Percentiles rank a stretch among this genome's conserved stretches.
Conservation (phyloP, 2,888 invertebrate species). For the Heliconius ethilla region DNA sequence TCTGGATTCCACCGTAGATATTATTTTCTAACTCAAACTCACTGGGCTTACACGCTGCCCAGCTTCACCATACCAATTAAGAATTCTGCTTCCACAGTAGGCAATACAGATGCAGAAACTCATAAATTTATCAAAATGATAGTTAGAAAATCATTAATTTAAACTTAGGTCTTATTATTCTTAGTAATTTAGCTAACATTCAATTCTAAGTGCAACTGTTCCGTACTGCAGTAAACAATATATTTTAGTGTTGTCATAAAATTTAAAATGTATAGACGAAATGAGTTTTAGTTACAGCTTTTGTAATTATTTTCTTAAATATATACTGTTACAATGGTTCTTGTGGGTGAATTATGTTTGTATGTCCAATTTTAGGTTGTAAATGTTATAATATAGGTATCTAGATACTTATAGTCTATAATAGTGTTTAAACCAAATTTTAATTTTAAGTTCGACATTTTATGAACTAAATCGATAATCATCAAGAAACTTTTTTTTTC, state of each 20-base stretch:
- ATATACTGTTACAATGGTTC: neutral
- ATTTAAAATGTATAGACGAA: neutral
- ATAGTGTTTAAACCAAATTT: too few relatives aligned
- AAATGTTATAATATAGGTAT: neutral
- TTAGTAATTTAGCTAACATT: conserved; percentile 18
- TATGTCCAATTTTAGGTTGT: neutral
- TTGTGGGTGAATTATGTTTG: neutral
- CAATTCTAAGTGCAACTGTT: conserved; percentile 4
- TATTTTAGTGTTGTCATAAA: conserved; percentile 11
- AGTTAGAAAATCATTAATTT: conserved; percentile 22
- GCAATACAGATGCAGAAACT: conserved; percentile 13
- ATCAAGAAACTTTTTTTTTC: too few relatives aligned
- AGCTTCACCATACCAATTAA: conserved; percentile 5
- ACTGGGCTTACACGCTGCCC: neutral
- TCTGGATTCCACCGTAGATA: neutral
- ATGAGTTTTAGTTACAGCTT: neutral
- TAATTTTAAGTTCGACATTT: too few relatives aligned
- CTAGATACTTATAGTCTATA: too few relatives aligned
- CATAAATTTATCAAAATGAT: conserved; percentile 30
- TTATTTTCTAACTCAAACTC: neutral
- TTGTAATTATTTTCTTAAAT: conserved; percentile 7
- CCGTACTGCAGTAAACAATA: neutral
- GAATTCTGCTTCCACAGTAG: conserved; percentile 28
- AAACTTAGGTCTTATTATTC: conserved; percentile 3
- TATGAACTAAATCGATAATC: too few relatives aligned